Base-by-base conservation (phyloP, 2,113 vertebrate genomes). In the Diadophis punctatus region DNA sequence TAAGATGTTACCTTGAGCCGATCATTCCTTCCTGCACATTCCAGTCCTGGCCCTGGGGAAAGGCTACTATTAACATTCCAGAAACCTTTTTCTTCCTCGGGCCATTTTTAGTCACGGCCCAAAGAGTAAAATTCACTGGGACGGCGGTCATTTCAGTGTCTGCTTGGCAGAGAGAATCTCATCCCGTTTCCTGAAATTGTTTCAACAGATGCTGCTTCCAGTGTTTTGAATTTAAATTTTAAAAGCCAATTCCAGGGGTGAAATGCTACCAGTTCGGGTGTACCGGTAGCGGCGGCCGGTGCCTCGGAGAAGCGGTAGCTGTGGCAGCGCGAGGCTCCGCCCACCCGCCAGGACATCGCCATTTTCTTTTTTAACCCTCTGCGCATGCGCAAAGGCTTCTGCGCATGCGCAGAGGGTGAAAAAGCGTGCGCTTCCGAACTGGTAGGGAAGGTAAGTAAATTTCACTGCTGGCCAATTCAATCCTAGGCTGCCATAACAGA, bases 161-260 rank as follows among this genome's bases (percentile, higher is more conserved):
- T 89, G 43, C 84, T 87, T 86, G 86, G 68, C n/a, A 92, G 30
- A 92, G 96, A 94, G 93, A 95, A 95, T 96, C 91, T 95, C 94
- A 95, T 93, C 90, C 56, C 91, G 10, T 58, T 88, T 86, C 80
- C 92, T 93, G 93, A 94, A 89, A 93, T 93, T 95, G 92, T 63
- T 87, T 93, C 92, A 92, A 85, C 74, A 93, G 94, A 94, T 94
- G 91, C 92, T 92, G 92, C 30, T 86, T 51, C 90, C 93, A 93
- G 30, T n/a, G 60, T 68, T 68, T 68, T n/a, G 30, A 68, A 63
- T 63, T 63, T n/a, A 63, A 63, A 5, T 63, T n/a, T 30, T 5
- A 63, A 30, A 68, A 14, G 4, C 12, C 60, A 68, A 68, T 68
- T 68, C 30, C 46, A 46, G 46, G 46, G 46, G 5, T 46, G 46